Evolutionary conservation across 2,888 invertebrate genomes (phyloP).

Genomic region (Anarsia innoxiella): DNA sequence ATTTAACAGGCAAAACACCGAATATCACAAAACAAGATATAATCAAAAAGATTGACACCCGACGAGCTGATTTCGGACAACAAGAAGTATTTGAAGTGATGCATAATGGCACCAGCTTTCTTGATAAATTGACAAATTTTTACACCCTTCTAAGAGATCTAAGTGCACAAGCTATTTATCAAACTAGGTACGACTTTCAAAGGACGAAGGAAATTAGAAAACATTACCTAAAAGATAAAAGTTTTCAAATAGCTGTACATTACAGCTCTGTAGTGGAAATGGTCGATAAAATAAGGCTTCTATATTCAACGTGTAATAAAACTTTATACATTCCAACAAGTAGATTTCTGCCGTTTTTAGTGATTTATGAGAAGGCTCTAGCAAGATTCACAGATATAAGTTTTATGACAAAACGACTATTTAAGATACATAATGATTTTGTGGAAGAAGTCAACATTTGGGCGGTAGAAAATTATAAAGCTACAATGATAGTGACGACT

Average conservation of each 20-base stretch:
- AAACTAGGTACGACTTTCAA: neutral
- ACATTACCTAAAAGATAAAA: neutral
- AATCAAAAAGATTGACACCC: no score
- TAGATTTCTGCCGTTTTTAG: neutral
- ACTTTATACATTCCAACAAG: neutral
- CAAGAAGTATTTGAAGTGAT: no score
- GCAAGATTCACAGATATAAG: neutral
- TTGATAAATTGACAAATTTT: no score
- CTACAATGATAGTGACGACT: no score
- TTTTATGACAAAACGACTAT: neutral
- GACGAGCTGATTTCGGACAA: no score
- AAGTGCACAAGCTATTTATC: neutral
- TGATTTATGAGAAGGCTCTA: neutral
- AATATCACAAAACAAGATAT: no score
- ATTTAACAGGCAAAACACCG: no score
- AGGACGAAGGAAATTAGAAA: neutral
- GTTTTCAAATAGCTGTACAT: neutral
- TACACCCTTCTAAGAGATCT: no score
- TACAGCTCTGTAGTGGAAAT: neutral
- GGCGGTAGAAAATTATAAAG: no score
- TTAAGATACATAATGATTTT: conserved; percentile 12
- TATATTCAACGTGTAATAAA: neutral
- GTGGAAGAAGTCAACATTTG: no score
- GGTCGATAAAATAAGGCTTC: neutral
- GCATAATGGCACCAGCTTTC: no score